Base-by-base conservation (phyloP, 2,113 vertebrate genomes). In the Sisor rabdophorus region DNA sequence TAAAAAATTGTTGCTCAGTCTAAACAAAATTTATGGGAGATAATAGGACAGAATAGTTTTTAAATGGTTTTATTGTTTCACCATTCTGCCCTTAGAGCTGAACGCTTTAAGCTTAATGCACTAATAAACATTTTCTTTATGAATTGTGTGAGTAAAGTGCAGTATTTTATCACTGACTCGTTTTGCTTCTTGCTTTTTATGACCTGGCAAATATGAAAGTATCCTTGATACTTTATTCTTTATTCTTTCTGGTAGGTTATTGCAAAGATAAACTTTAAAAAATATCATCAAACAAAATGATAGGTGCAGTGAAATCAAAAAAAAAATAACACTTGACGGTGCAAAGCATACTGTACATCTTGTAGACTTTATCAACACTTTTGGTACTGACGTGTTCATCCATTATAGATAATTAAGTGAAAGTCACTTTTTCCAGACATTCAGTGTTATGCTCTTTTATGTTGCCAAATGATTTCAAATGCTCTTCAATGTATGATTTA, bases 141-240 rank as follows among this genome's bases (percentile, higher is more conserved):
- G 24, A 32, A 61, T 17, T 28, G 26, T 17, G 28, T 28, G 13
- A 30, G 26, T 60, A 17, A 30, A 30, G 16, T 60, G 15, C 8
- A 17, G 58, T 8, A 0, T 10, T 26, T 58, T n/a, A 12, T 2
- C 13, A 13, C 22, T 59, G 24, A 26, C 4, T 19, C 28, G 17
- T 20, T 63, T 60, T 36, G 36, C 16, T 3, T 32, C 3, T 63
- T 36, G 17, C 11, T n/a, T 20, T 20, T 63, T 36, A 19, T 40
- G n/a, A 40, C 20, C 22, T 47, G 22, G 20, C 7, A 67, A 15
- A 24, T 67, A 0, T 0, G n/a, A n/a, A 24, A 47, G 40, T 16
- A 67, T 12, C 22, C 40, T 67, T 40, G 60, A 63, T 40, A 65
- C 20, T 65, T 24, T n/a, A 65, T n/a, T 44, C 22, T 48, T 65